These are phyloP conservation scores for Hirtodrosophila trivittata DNA, from an alignment of 2,888 invertebrate species.

Conservation along the genomic window DNA sequence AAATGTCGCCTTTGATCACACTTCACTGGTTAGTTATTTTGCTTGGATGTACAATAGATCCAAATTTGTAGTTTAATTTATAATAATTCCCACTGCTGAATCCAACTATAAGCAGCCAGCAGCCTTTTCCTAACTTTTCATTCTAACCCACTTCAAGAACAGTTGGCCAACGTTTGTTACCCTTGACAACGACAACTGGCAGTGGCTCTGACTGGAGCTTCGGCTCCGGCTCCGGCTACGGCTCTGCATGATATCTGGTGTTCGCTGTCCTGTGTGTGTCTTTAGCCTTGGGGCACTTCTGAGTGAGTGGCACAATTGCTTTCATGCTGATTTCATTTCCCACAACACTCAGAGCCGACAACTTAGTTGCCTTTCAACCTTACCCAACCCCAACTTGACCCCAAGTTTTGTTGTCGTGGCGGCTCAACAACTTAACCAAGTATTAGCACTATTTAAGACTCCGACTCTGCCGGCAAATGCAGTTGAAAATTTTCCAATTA, in stretches of 20 bases:
- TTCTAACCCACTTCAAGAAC: constrained; percentile 53
- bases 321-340: constrained; percentile 68
- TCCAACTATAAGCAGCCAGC: constrained; percentile 25
- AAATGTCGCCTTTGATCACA: too few species aligned
- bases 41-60: constrained; percentile 1
- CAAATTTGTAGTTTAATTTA: constrained; percentile 14
- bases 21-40: background rate
- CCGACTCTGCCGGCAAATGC: constrained; percentile 21
- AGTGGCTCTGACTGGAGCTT: constrained; percentile 1
- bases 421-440: constrained; percentile 44
- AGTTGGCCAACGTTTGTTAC: constrained; percentile 26
- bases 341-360: constrained; percentile 39
- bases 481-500: constrained; percentile 63
- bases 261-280: constrained; percentile 29
- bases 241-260: constrained; percentile 20
- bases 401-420: constrained; percentile 28
- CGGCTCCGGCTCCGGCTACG: constrained; percentile 1
- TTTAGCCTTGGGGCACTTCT: constrained; percentile 43
- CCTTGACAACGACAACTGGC: constrained; percentile 42
- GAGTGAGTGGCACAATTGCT: constrained; percentile 63
- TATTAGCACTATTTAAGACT: constrained; percentile 56
- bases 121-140: constrained; percentile 11
- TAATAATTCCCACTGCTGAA: constrained; percentile 15
- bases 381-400: background rate
- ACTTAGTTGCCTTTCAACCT: constrained; percentile 24